Base-by-base conservation (phyloP, 2,113 vertebrate genomes). In the Nannospalax galili region DNA sequence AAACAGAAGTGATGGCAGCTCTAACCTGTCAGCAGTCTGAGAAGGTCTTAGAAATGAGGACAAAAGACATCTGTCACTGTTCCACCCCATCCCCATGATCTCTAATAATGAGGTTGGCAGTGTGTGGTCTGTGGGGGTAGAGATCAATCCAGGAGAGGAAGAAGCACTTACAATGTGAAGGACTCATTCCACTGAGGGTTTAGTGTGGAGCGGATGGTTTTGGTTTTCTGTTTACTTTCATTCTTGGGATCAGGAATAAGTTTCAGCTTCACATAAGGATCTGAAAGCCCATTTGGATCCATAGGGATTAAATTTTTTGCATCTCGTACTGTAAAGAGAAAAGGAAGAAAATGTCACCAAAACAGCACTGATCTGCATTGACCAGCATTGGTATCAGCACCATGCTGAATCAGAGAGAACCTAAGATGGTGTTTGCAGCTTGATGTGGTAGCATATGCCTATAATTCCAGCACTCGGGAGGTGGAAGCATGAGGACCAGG, bases 181-280 rank as follows among this genome's bases (percentile, higher is more conserved):
- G 99, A 98, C 93, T 99, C 99, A 0, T 99, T 99, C 99, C 99
- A 99, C 97, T 99, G 99, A 0, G 99, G 99, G 91, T 99, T 99
- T 65, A 99, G 98, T 0, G 99, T 99, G 5, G 99, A 99, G 79
- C 99, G 99, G 97, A 99, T 99, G 84, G 99, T 99, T 98, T 99
- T 99, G 91, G 99, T 99, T 98, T 99, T 99, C 86, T 99, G 99
- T 98, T 99, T 99, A 91, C 99, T 99, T 96, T 99, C 99, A 1
- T 99, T 99, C 98, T 99, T 99, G 37, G 99, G 99, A 92, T 99
- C 99, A 19, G 99, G 99, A 97, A 99, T 99, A 82, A 99, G 99
- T 96, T 99, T 99, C 97, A 99, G 99, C 97, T 99, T 99, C 80
- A 99, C 99, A 0, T 99, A 99, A 1, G 99, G 99, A 95, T 99